Base-by-base conservation (phyloP, 2,888 invertebrate species). In the Mamestra brassicae region DNA sequence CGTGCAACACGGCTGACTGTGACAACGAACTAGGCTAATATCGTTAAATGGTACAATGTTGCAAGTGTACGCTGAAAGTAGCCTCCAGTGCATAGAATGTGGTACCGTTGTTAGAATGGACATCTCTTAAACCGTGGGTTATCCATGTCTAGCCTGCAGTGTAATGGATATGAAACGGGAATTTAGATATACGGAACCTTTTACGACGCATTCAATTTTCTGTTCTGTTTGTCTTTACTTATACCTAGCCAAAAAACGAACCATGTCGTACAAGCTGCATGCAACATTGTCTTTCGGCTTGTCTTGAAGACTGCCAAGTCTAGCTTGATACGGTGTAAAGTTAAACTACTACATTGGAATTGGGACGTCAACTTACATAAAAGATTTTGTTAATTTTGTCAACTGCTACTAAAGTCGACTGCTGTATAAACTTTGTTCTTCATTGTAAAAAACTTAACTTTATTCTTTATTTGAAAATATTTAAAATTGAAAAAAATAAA, bases 41-140 rank as follows among this genome's bases (percentile, higher is more conserved):
- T 92, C 91, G 91, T 94, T 92, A 92, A 92, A 94, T 90, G 90
- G 88, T 87, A 94, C 93, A 92, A 84, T 92, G 94, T 92, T 90
- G 92, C 91, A 84, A 88, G 85, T 85, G 86, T 88, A 86, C 84
- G 76, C 84, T 85, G 77, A 75, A 87, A 89, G 81, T 87, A 84
- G 82, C 81, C 85, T 81, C 83, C 68, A 60, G 84, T 86, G 70
- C 78, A 82, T 85, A 87, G 74, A 83, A 81, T 83, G 73, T 83
- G 73, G 79, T 66, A 55, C 54, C 13, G 63, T 67, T 74, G 72
- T 81, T 85, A 85, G 84, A 88, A 84, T 77, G 79, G 86, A 81
- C 83, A 78, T 67, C 58, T 65, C 36, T 73, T n/a, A 79, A 80
- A 47, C 68, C 69, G 58, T 62, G 61, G 58, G 50, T 72, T 76